Conservation (phyloP, 1,140 invertebrate species). For the Lepidurus apus region DNA sequence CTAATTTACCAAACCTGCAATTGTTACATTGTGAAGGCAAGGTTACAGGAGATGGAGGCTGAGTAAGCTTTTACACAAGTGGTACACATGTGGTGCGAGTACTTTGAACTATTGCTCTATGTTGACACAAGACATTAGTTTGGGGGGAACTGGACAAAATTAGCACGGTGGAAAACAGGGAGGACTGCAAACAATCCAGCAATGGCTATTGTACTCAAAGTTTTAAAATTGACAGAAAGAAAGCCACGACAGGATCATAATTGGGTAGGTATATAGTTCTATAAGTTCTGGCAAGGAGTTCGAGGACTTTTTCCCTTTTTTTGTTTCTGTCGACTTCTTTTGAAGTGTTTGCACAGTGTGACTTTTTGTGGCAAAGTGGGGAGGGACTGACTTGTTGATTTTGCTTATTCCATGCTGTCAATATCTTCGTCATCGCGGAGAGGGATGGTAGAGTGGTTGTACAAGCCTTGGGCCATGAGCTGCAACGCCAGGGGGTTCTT, state of each 20-base stretch:
- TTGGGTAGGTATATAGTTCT: not conserved
- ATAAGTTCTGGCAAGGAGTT: not conserved
- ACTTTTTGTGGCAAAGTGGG: not conserved
- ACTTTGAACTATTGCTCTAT: conserved; percentile 5
- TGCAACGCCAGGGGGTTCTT: conserved; percentile 52
- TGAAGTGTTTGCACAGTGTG: not conserved
- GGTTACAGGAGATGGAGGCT: not conserved
- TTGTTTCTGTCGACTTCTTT: not conserved
- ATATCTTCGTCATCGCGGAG: conserved; percentile 43
- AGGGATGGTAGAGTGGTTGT: conserved; percentile 53
- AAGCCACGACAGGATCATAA: conserved; percentile 12
- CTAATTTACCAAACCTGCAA: not conserved
- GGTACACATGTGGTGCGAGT: not conserved
- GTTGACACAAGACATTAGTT: not conserved
- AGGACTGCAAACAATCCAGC: not conserved
- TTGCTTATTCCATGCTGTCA: conserved; percentile 31
- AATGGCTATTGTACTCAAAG: not conserved
- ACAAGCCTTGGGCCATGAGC: conserved; percentile 58
- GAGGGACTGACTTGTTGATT: conserved; percentile 18
- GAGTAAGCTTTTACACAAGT: not conserved
- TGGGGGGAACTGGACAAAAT: not conserved
- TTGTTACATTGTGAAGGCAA: not conserved
- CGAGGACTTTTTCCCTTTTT: not conserved
- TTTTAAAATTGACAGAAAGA: conserved; percentile 16
- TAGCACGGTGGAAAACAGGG: not conserved